Evolutionary conservation across 1,140 invertebrate species (phyloP).

Genomic region (Melipona quadrifasciata): DNA sequence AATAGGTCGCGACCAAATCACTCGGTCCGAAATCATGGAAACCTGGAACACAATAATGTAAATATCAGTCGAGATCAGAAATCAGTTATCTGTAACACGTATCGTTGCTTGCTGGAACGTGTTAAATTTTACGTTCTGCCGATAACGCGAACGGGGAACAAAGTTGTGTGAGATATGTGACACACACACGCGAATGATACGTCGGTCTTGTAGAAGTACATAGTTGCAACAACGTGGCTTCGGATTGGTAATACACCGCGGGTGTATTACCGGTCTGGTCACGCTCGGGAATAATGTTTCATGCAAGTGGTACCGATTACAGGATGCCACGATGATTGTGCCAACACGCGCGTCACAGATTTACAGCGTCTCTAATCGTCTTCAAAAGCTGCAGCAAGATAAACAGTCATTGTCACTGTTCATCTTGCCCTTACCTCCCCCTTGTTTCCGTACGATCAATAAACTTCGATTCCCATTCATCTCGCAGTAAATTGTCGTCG

Average conservation of each 20-base stretch:
- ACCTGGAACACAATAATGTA: not conserved
- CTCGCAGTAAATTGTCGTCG: not conserved
- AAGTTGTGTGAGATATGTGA: not conserved
- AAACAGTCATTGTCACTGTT: conserved; percentile 4
- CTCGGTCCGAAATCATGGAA: no score
- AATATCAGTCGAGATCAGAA: not conserved
- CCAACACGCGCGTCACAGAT: conserved; percentile 18
- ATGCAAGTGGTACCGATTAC: conserved; percentile 10
- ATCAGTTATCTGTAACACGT: not conserved
- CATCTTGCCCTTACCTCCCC: not conserved
- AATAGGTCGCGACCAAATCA: no score
- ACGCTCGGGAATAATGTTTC: conserved; percentile 29
- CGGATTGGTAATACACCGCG: conserved; percentile 10
- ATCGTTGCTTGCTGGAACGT: not conserved
- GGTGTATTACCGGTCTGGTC: conserved; percentile 27
- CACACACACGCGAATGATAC: not conserved
- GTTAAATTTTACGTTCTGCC: not conserved
- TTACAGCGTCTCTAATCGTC: conserved; percentile 21
- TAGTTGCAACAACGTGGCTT: not conserved
- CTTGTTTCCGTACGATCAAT: not conserved
- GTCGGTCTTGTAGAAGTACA: not conserved
- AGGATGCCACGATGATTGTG: conserved; percentile 22
- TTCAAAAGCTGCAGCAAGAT: conserved; percentile 13
- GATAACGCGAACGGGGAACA: not conserved
- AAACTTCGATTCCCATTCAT: not conserved